Conservation (phyloP, 2,797 vertebrate species). For the Mus caroli region DNA sequence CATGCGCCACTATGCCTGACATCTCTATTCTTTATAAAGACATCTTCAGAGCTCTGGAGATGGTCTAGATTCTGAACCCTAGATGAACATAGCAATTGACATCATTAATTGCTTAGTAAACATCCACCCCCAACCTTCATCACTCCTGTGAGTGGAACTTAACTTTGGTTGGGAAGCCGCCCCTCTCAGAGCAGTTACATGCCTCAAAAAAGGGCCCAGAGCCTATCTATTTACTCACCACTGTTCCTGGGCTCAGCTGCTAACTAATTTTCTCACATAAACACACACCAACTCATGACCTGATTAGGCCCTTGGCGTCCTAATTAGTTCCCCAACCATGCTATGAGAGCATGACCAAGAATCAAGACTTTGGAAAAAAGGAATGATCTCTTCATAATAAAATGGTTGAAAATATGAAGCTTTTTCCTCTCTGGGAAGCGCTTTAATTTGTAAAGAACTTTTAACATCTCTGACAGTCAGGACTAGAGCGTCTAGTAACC, state of each 20-base stretch:
- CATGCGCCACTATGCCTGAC: too few relatives aligned
- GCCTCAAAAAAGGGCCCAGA: neutral
- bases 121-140: neutral
- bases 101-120: slow-evolving; percentile 34
- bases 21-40: slow-evolving; percentile 32
- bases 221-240: neutral
- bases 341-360: neutral
- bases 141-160: slow-evolving; percentile 27
- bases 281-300: neutral
- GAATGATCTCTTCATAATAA: slow-evolving; percentile 29
- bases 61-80: neutral
- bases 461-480: neutral
- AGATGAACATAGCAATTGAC: slow-evolving; percentile 8
- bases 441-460: slow-evolving; percentile 47
- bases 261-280: neutral
- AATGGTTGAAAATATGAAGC: slow-evolving; percentile 37
- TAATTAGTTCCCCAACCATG: neutral
- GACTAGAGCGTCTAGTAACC: neutral
- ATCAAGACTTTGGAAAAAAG: slow-evolving; percentile 29
- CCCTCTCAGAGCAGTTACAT: neutral
- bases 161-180: slow-evolving; percentile 40
- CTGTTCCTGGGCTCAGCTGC: neutral
- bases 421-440: slow-evolving; percentile 2
- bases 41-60: slow-evolving; percentile 49
- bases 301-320: neutral